phyloP scores from a whole-genome alignment of 2,113 vertebrate species.

The Poeciliopsis retropinna region DNA sequence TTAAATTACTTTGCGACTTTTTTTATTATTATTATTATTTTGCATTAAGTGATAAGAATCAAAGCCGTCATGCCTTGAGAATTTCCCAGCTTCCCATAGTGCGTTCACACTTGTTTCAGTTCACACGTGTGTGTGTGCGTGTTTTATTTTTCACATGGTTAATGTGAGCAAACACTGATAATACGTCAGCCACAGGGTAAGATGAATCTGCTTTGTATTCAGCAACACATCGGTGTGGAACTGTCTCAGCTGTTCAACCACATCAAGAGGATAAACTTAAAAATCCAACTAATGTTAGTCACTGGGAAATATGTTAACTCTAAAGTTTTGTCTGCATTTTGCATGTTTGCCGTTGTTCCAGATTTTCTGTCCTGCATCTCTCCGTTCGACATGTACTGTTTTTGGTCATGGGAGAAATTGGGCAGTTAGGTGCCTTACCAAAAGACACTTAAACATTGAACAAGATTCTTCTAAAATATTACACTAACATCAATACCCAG shows the following conservation, averaged over 20 bases:
- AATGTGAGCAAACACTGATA: neutral
- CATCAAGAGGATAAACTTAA: neutral
- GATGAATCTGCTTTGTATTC: neutral
- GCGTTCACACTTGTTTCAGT: too few species aligned
- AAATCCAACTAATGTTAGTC: too few species aligned
- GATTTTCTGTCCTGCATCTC: too few species aligned
- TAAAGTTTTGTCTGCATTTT: too few species aligned
- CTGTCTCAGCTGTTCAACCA: neutral
- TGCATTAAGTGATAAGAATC: neutral
- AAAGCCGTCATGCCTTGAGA: neutral
- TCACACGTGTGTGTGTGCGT: neutral
- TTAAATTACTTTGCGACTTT: neutral
- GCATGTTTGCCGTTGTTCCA: too few species aligned
- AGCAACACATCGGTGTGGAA: too few species aligned
- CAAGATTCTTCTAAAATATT: too few species aligned
- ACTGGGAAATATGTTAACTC: too few species aligned
- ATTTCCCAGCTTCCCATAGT: neutral
- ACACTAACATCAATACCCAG: neutral
- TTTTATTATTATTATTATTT: neutral
- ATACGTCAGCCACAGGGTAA: neutral
- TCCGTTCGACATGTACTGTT: too few species aligned
- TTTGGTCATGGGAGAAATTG: too few species aligned
- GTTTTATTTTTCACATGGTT: neutral
- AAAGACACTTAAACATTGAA: too few species aligned
- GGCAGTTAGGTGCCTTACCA: too few species aligned